A percentile compares a stretch with the other conserved stretches of the same genome.
phyloP scores from a whole-genome alignment of 37 sponge, comb jelly and placozoan species.

The Ephydatia muelleri region DNA sequence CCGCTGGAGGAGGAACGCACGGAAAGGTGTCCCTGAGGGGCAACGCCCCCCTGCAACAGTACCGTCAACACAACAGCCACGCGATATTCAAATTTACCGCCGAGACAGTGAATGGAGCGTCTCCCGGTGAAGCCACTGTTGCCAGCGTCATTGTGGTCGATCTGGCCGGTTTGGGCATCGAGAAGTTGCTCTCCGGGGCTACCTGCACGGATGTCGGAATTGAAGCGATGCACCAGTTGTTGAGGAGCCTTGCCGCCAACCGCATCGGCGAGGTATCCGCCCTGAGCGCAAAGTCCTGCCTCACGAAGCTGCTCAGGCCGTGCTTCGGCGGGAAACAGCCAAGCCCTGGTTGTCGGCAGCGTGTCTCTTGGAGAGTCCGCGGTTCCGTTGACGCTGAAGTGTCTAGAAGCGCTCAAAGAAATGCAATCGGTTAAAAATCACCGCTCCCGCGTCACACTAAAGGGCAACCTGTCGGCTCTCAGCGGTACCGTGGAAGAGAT shows the following conservation, averaged over 20 bases:
- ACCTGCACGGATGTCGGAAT: conserved; percentile 25
- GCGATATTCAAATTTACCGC: conserved; percentile 39
- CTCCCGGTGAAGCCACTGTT: background rate
- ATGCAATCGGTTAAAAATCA: background rate
- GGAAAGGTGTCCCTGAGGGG: background rate
- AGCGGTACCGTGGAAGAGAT: background rate
- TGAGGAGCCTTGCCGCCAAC: background rate
- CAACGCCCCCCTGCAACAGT: conserved; percentile 6
- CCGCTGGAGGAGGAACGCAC: background rate
- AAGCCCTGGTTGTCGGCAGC: conserved; percentile 13
- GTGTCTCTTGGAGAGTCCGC: conserved; percentile 16
- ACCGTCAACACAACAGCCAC: conserved; percentile 53
- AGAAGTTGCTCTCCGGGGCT: conserved; percentile 6
- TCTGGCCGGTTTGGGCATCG: conserved; percentile 47
- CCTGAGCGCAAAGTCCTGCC: conserved; percentile 23
- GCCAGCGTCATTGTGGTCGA: conserved; percentile 43
- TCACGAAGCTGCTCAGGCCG: conserved; percentile 51
- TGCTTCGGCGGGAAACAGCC: conserved; percentile 51
- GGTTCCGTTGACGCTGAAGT: background rate
- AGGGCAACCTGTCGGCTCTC: background rate
- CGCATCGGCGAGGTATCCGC: conserved; percentile 3
- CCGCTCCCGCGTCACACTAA: background rate
- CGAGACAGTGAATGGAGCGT: conserved; percentile 8
- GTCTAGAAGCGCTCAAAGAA: conserved; percentile 8
- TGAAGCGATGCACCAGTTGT: conserved; percentile 12